These are phyloP conservation scores for Aethina tumida DNA, from an alignment of 1,140 invertebrate species.

Conservation along the genomic window DNA sequence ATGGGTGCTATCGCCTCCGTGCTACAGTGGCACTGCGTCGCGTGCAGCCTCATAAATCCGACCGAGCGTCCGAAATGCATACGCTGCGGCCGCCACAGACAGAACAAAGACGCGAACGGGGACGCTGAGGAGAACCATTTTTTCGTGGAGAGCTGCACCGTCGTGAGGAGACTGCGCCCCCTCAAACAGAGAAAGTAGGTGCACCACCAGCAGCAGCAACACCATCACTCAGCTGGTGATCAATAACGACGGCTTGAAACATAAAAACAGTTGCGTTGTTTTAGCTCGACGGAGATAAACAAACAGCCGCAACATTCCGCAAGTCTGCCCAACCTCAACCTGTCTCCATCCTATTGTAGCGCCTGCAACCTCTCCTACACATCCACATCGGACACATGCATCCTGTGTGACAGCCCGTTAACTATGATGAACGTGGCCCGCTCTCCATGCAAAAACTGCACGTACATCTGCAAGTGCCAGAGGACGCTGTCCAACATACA, in stretches of 20 bases:
- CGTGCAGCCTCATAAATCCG: slow-evolving; percentile 77
- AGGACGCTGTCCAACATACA: slow-evolving; percentile 29
- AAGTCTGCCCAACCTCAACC: slow-evolving; percentile 17
- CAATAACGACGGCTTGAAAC: background rate
- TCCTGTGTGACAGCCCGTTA: slow-evolving; percentile 22
- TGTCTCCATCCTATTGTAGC: slow-evolving; percentile 9
- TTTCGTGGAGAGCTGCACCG: slow-evolving; percentile 24
- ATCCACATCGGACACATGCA: slow-evolving; percentile 18
- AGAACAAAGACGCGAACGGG: slow-evolving; percentile 20
- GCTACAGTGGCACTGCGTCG: slow-evolving; percentile 78
- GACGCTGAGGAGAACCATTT: slow-evolving; percentile 10
- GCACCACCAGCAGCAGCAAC: slow-evolving; percentile 6
- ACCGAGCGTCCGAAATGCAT: slow-evolving; percentile 68
- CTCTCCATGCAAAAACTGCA: slow-evolving; percentile 32
- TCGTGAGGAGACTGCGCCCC: slow-evolving; percentile 24
- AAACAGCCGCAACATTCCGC: slow-evolving; percentile 11
- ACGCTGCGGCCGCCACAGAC: slow-evolving; percentile 54
- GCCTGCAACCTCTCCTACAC: slow-evolving; percentile 16
- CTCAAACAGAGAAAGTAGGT: slow-evolving; percentile 3
- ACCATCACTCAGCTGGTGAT: slow-evolving; percentile 1
- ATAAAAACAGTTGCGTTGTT: slow-evolving; percentile 17
- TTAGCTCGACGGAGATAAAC: slow-evolving; percentile 14
- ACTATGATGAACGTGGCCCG: slow-evolving; percentile 29
- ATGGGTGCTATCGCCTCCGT: slow-evolving; percentile 86
- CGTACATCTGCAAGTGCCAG: slow-evolving; percentile 26